Conservation (phyloP, 2,113 vertebrate species). For the Campylomormyrus tamandua region DNA sequence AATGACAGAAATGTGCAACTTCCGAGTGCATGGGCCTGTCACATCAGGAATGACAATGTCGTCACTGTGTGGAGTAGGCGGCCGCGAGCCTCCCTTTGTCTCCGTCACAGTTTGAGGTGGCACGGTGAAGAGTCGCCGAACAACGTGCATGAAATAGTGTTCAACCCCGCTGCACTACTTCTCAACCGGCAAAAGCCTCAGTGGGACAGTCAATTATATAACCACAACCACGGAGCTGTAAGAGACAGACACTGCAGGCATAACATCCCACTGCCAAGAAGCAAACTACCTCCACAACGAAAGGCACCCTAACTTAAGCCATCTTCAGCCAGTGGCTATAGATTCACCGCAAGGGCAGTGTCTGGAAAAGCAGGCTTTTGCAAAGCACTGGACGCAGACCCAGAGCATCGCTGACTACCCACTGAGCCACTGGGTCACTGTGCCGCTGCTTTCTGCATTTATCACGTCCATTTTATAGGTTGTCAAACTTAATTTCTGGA, state of each 20-base stretch:
- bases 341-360: not conserved
- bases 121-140: not conserved
- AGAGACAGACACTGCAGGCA: not conserved
- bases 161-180: not conserved
- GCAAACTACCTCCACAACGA: not conserved
- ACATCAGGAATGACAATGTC: not conserved
- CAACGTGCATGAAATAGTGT: not conserved
- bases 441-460: not conserved
- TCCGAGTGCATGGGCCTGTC: not conserved
- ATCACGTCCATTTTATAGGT: not conserved
- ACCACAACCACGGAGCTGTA: not conserved
- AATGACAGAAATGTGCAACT: not conserved
- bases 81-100: not conserved
- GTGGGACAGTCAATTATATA: not conserved
- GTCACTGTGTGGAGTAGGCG: not conserved
- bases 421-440: not conserved
- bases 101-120: not conserved
- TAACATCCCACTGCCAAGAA: not conserved
- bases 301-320: not conserved
- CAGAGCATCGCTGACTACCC: not conserved
- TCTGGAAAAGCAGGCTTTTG: not conserved
- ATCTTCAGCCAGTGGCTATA: not conserved
- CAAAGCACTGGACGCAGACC: not conserved
- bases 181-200: not conserved
- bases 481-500: not conserved